Evolutionary conservation across 2,888 invertebrate genomes (phyloP), one percentile per base, ranked within the genome.

Genomic region (Meteorus colon): DNA sequence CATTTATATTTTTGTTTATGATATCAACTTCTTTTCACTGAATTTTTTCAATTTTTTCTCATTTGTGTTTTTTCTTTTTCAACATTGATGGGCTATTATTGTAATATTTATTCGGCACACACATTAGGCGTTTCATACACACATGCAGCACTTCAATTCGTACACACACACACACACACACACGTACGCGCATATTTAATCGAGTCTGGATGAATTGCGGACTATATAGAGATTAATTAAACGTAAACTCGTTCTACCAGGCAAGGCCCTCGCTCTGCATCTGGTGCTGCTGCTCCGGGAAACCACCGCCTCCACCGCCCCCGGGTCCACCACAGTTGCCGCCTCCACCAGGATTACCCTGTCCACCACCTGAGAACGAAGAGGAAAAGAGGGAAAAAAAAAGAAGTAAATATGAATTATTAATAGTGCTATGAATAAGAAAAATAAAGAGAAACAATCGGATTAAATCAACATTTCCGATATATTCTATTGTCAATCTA

Each of bases 221-320:
- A 67, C 19, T 24, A 55, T 24, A 55, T 55, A 55, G 24, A 82
- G 82, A 85, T 84, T 83, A 86, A 86, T 87, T 86, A 86, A 84
- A 85, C 80, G 79, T 82, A 85, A 86, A 86, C 85, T 84, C 84
- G 84, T 91, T 91, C 92, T 93, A 94, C 94, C 94, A 94, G 91
- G 94, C 94, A 86, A 94, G 92, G 74, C 94, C 94, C 90, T 94
- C 94, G 90, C 93, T 94, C 88, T 94, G 92, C 91, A 93, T 91
- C 90, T 94, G 93, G 89, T 93, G 76, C 41, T 76, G 93, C 83
- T 93, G 93, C 90, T 94, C 94, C 67, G 95, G 95, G 84, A 95
- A 95, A 79, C 94, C 94, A 73, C 94, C 94, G 77, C 91, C 87
- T 87, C 91, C 90, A 83, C 89, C 83, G 72, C 88, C 86, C 87